Evolutionary conservation across 2,113 vertebrate genomes (phyloP).

Genomic region (Salminus brasiliensis): DNA sequence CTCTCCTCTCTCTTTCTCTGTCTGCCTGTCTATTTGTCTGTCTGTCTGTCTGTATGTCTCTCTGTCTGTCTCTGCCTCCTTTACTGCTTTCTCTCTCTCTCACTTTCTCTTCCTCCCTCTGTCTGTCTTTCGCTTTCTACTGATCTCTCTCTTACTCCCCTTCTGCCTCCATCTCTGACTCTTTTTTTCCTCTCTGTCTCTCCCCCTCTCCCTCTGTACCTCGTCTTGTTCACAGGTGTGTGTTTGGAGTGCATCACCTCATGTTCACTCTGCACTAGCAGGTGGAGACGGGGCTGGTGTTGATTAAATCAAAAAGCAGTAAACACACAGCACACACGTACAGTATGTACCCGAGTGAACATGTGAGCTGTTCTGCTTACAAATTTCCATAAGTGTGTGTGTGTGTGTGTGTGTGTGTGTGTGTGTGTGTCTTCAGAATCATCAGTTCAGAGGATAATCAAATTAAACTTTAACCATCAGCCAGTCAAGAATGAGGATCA

Average conservation of each 20-base stretch:
- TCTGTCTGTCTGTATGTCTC: too few relatives aligned
- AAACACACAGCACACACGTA: neutral
- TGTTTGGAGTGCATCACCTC: neutral
- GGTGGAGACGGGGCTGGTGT: neutral
- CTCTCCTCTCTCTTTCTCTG: constrained; percentile 60
- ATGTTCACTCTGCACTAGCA: too few relatives aligned
- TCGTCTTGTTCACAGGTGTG: constrained; percentile 69
- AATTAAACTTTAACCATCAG: constrained; percentile 50
- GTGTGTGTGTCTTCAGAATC: constrained; percentile 40
- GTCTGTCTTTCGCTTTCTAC: too few relatives aligned
- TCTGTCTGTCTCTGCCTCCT: too few relatives aligned
- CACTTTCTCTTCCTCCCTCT: too few relatives aligned
- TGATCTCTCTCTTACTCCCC: too few relatives aligned
- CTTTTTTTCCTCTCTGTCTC: too few relatives aligned
- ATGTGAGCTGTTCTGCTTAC: neutral
- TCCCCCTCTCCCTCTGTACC: too few relatives aligned
- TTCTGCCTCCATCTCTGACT: too few relatives aligned
- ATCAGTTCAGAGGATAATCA: constrained; percentile 54
- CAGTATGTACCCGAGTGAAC: neutral
- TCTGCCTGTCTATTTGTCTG: too few relatives aligned
- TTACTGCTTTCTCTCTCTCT: too few relatives aligned
- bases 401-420: constrained; percentile 15
- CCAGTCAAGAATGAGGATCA: constrained; percentile 39
- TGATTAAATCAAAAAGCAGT: too few relatives aligned
- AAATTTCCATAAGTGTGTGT: neutral